These are phyloP conservation scores for Cladopsammia gracilis DNA, from an alignment of 64 coral and sea anemone species.

Conservation along the genomic window DNA sequence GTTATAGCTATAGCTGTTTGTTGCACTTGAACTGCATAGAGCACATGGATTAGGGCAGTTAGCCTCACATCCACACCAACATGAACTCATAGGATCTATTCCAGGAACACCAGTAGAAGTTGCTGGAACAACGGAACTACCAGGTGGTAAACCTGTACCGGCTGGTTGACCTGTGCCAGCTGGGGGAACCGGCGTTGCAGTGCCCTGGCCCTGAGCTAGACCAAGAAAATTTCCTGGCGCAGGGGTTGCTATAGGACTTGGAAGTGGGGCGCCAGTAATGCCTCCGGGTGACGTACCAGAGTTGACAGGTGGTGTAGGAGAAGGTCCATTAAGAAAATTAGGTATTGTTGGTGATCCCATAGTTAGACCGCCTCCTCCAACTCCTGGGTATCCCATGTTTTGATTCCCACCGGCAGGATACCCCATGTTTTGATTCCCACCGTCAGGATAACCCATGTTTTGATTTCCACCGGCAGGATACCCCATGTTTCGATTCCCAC, in stretches of 20 bases:
- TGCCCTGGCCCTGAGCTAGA: background rate
- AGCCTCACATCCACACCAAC: constrained; percentile 43
- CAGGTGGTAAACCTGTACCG: background rate
- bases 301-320: background rate
- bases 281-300: background rate
- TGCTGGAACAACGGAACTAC: background rate
- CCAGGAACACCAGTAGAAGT: background rate
- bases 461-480: background rate
- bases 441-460: background rate
- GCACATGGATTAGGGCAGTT: constrained; percentile 9
- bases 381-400: constrained; percentile 10
- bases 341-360: background rate
- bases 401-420: background rate
- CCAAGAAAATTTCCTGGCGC: background rate
- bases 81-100: background rate
- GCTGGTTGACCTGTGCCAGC: background rate
- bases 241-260: background rate
- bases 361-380: background rate
- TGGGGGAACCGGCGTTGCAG: background rate
- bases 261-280: background rate
- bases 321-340: constrained; percentile 8
- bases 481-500: background rate
- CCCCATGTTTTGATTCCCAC: background rate
- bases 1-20: background rate
- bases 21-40: background rate